A percentile compares a stretch with the other conserved stretches of the same genome.
Conservation (phyloP, 1,140 invertebrate genomes). For the Medauroidea extradentata region DNA sequence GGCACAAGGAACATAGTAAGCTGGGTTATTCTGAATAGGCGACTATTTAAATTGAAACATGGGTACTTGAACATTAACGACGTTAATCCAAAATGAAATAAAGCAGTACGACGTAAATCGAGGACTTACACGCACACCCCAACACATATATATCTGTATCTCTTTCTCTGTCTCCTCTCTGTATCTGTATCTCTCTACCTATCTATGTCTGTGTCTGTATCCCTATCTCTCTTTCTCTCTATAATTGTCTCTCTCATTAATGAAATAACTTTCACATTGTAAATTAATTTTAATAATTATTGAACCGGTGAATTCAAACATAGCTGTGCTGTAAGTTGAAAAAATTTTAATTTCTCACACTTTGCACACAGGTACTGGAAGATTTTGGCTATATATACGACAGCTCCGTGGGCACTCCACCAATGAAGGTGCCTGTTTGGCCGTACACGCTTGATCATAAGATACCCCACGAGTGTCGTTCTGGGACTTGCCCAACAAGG, state of each 20-base stretch:
- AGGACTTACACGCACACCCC: too few species aligned
- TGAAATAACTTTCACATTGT: neutral
- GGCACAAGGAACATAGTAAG: too few species aligned
- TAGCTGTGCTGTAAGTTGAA: too few species aligned
- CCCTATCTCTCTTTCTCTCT: neutral
- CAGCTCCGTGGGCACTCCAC: slow-evolving; percentile 82
- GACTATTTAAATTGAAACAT: too few species aligned
- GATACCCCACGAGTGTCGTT: slow-evolving; percentile 87
- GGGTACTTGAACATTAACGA: too few species aligned
- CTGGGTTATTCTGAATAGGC: too few species aligned
- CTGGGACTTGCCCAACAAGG: slow-evolving; percentile 84
- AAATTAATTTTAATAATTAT: neutral
- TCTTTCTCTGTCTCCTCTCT: neutral
- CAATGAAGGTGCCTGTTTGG: slow-evolving; percentile 81
- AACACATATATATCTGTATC: neutral
- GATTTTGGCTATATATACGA: slow-evolving; percentile 92
- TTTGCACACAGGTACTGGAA: slow-evolving; percentile 68
- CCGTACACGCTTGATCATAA: slow-evolving; percentile 91
- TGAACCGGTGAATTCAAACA: too few species aligned
- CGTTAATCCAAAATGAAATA: too few species aligned
- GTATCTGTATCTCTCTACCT: neutral
- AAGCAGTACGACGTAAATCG: too few species aligned
- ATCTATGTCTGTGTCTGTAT: neutral
- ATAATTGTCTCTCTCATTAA: neutral
- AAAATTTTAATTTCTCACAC: too few species aligned